Evolutionary conservation across 2,888 invertebrate species (phyloP), one percentile per base, ranked within the genome.

Genomic region (Choristoneura rosaceana): DNA sequence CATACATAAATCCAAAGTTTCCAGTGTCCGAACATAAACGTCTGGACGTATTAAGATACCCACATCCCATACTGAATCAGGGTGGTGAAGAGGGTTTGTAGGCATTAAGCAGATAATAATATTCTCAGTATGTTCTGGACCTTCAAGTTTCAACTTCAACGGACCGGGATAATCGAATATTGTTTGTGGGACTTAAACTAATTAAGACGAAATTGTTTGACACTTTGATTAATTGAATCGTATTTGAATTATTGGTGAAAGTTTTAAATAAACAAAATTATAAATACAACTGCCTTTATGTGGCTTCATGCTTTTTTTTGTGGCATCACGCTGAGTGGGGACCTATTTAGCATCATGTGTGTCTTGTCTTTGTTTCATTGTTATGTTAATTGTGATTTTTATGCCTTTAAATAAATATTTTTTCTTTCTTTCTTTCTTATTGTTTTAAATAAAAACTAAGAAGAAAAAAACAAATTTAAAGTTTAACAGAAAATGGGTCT

Each of bases 81-180:
- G 47, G n/a, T 47, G 38, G 68, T 41, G 55, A 10, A 43, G 5
- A 34, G 33, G 15, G 38, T 25, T 14, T 63, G 60, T 70, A 71
- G 71, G 61, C 66, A 62, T 68, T 67, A 61, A 55, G 61, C 34
- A 66, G 65, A 58, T 63, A 17, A 65, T 63, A 63, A 50, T 68
- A 33, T 45, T 41, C 62, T 50, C 33, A 59, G 34, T 25, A 50
- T 63, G 59, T 73, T 55, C 61, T 52, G 43, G 58, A 25, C 17
- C 68, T 63, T 17, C 17, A 60, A 47, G 41, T 59, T 71, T 60
- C 25, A 9, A 17, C 33, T 71, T 60, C 25, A 9, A 17, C 33
- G 8, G 38, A 52, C 52, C 9, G 2, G 67, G 33, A 63, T 63
- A 73, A 73, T 50, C 59, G 17, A 64, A 64, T 62, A 67, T 64